Conservation (phyloP, 2,113 vertebrate species). For the Desmodus rotundus region DNA sequence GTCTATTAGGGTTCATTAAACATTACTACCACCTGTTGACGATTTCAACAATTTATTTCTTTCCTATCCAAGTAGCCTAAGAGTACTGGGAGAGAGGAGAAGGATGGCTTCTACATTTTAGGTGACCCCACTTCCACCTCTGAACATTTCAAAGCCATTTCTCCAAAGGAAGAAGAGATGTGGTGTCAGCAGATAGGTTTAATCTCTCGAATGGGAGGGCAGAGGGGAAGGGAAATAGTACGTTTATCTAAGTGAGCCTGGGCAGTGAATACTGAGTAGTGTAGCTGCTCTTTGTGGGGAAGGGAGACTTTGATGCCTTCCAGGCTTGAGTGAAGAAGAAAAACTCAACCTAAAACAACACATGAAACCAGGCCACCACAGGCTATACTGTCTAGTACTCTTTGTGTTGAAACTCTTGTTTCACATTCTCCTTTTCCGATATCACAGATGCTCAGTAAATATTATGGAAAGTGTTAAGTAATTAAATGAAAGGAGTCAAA, state of each 20-base stretch:
- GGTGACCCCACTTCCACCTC: neutral
- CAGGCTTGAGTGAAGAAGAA: conserved; percentile 40
- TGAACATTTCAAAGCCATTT: neutral
- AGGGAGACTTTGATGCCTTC: neutral
- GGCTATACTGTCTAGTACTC: neutral
- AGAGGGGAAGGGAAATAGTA: neutral
- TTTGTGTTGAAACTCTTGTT: neutral
- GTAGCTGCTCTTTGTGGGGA: neutral
- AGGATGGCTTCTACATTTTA: neutral
- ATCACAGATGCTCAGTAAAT: neutral
- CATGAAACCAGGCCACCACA: neutral
- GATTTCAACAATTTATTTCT: neutral
- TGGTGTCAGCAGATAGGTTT: neutral
- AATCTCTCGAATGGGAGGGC: neutral
- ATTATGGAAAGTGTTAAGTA: neutral
- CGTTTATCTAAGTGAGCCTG: neutral
- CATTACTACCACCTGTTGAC: neutral
- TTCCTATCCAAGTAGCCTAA: neutral
- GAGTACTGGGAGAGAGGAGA: no score
- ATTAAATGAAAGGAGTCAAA: neutral
- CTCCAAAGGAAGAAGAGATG: neutral
- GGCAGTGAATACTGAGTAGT: neutral
- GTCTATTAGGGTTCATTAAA: neutral
- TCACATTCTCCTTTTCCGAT: neutral
- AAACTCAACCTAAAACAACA: neutral